Percentiles rank a stretch among this genome's conserved stretches.
Evolutionary conservation across 2,888 invertebrate genomes (phyloP).

Genomic region (Trichogramma evanescens): DNA sequence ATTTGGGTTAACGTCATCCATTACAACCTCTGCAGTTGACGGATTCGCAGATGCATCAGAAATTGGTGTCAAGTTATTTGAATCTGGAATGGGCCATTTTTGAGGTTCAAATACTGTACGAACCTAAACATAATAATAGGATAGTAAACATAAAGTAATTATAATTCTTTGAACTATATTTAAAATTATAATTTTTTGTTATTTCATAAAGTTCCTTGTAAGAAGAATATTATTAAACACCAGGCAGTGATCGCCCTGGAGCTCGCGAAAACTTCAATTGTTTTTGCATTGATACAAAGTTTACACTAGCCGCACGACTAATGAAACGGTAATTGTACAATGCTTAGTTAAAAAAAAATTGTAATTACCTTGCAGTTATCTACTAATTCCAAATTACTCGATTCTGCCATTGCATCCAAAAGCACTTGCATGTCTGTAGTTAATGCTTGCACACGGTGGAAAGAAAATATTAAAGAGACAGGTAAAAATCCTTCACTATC

Average conservation of each 20-base stretch:
- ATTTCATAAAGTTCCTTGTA: slow-evolving; percentile 24
- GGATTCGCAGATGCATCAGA: no score
- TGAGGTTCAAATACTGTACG: slow-evolving; percentile 75
- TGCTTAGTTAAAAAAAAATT: slow-evolving; percentile 21
- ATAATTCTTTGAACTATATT: background rate
- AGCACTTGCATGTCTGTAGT: slow-evolving; percentile 80
- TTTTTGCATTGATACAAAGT: slow-evolving; percentile 30
- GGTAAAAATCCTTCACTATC: slow-evolving; percentile 88
- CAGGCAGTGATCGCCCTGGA: slow-evolving; percentile 36
- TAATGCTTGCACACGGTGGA: slow-evolving; percentile 84
- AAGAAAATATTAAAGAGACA: slow-evolving; percentile 88
- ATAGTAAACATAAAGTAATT: background rate
- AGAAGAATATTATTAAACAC: slow-evolving; percentile 41
- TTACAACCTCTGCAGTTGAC: no score
- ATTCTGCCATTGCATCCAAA: slow-evolving; percentile 76
- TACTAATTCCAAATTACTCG: slow-evolving; percentile 76
- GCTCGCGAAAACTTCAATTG: slow-evolving; percentile 42
- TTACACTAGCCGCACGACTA: slow-evolving; percentile 7
- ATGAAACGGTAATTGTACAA: slow-evolving; percentile 9
- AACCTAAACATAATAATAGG: slow-evolving; percentile 52
- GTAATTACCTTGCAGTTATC: slow-evolving; percentile 62
- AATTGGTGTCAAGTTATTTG: slow-evolving; percentile 23
- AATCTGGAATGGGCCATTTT: slow-evolving; percentile 80
- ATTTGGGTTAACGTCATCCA: no score
- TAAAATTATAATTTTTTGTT: background rate